phyloP scores from a whole-genome alignment of 64 coral and sea anemone genomes.

The Pocillopora verrucosa region DNA sequence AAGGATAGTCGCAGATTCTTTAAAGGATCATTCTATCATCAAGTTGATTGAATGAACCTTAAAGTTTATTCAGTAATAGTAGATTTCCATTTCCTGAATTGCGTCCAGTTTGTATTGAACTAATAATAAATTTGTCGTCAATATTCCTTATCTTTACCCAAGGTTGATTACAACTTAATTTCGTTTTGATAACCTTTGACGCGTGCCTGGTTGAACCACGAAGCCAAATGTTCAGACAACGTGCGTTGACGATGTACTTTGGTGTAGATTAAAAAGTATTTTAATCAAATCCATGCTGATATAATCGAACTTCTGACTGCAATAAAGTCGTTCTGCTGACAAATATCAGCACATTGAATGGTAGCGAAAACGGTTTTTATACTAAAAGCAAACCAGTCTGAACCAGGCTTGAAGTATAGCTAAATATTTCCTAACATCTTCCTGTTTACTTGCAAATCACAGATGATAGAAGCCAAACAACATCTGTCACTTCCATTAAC shows the following conservation, averaged over 20 bases:
- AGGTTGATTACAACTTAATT: not conserved
- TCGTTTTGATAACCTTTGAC: not conserved
- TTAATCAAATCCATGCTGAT: not conserved
- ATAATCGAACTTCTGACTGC: not conserved
- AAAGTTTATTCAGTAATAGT: not conserved
- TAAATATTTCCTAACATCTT: not conserved
- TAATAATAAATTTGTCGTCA: too few relatives aligned
- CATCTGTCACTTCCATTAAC: not conserved
- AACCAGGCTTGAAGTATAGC: not conserved
- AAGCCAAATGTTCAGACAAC: not conserved
- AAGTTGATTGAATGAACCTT: too few relatives aligned
- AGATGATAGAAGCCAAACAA: not conserved
- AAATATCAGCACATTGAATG: not conserved
- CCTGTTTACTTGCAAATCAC: not conserved
- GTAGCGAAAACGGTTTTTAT: not conserved
- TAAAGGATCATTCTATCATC: too few relatives aligned
- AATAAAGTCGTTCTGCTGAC: not conserved
- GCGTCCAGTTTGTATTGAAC: not conserved
- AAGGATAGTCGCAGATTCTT: too few relatives aligned
- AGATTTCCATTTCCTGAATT: not conserved
- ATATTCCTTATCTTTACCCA: not conserved
- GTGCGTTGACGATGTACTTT: not conserved
- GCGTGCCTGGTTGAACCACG: not conserved
- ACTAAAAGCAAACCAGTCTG: not conserved
- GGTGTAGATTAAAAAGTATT: not conserved